Percentiles rank a stretch among this genome's conserved stretches.
Conservation (phyloP, 2,888 invertebrate species). For the Merodon equestris region DNA sequence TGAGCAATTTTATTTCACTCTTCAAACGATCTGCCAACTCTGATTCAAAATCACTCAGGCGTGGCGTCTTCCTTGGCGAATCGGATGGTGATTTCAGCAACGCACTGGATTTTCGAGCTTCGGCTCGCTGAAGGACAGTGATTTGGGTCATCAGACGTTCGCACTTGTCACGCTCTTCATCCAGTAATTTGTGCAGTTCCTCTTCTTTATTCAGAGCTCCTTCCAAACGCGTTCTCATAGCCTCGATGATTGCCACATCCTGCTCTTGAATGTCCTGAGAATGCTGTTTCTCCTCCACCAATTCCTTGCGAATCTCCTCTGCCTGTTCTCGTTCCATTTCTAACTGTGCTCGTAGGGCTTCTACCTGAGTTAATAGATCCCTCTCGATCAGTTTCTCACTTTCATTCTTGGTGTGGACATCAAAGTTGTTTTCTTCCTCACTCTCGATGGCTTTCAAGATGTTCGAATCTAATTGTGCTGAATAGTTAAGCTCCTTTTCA, state of each 20-base stretch:
- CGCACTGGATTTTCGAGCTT: constrained; percentile 75
- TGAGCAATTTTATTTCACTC: constrained; percentile 80
- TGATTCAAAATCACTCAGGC: constrained; percentile 77
- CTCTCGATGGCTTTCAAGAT: constrained; percentile 82
- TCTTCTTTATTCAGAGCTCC: constrained; percentile 83
- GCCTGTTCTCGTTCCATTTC: constrained; percentile 76
- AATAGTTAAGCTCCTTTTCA: constrained; percentile 82
- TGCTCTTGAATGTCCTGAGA: constrained; percentile 82
- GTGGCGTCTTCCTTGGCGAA: constrained; percentile 76
- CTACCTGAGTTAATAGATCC: constrained; percentile 75
- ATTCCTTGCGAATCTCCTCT: constrained; percentile 81
- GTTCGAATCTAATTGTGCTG: constrained; percentile 82
- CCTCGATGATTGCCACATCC: constrained; percentile 84
- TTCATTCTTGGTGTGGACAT: constrained; percentile 76
- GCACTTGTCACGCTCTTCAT: constrained; percentile 80
- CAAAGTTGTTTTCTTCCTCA: constrained; percentile 78
- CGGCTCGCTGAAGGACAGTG: constrained; percentile 76
- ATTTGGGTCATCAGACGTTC: constrained; percentile 79
- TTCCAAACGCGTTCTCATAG: constrained; percentile 83
- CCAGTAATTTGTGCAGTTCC: constrained; percentile 82
- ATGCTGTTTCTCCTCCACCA: constrained; percentile 82
- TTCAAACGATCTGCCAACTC: constrained; percentile 80
- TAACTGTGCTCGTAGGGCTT: constrained; percentile 74
- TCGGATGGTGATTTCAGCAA: constrained; percentile 76
- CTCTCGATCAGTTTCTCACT: constrained; percentile 75